Evolutionary conservation across 2,888 invertebrate genomes (phyloP), one percentile per base, ranked within the genome.

Genomic region (Drosophila incognita): DNA sequence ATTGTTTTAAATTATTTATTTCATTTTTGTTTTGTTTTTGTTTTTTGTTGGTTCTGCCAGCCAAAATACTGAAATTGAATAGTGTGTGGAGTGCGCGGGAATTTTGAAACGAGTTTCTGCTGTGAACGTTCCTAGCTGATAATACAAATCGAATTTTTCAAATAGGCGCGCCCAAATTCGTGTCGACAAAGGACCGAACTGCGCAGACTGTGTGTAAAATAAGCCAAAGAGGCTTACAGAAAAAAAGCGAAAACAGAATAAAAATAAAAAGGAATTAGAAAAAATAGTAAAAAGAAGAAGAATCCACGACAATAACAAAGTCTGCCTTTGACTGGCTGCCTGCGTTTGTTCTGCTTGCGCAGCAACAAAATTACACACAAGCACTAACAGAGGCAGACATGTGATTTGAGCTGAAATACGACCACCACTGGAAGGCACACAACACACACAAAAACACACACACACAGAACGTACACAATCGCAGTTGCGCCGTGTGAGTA

Each of bases 391-490:
- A 69, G 53, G 64, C 67, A 79, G 86, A 77, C 89, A 73, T 85
- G 81, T 88, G 87, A 84, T 87, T 84, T 83, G 76, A 76, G 66
- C 84, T 81, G 76, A 81, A 83, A 83, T 82, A 85, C 89, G 76
- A 88, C 75, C 75, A 81, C 78, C 88, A 82, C 83, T 83, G 67
- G 59, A 58, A 81, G 72, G 61, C 54, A 67, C 69, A 69, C 56
- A 66, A 67, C 69, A 65, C 42, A 51, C 46, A 65, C 54, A 66
- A 58, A 59, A 49, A 48, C 35, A 74, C 52, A 48, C 35, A 1
- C 4, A 48, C 48, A 48, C 10, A 48, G 7, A 54, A 56, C 27
- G 13, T n/a, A 57, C 31, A 31, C 69, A 71, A 51, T 64, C 61
- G 57, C 69, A 70, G 68, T 65, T 65, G 69, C 52, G 46, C 42